Base-by-base conservation (phyloP, 2,113 vertebrate genomes). In the Cygnus buccinator region DNA sequence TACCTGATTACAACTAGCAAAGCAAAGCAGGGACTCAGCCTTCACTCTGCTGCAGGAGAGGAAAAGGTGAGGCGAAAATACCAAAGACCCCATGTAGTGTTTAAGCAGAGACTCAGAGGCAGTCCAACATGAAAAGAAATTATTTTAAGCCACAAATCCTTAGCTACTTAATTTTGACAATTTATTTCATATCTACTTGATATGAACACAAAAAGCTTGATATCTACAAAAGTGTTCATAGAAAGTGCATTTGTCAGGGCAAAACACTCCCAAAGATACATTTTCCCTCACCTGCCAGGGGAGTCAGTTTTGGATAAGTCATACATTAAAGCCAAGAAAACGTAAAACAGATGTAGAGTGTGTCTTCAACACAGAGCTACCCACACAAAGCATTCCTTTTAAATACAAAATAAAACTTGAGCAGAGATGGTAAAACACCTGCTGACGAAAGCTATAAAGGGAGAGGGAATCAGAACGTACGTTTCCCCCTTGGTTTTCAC, bases 171-270 rank as follows among this genome's bases (percentile, higher is more conserved):
- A 78, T 87, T 89, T 90, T 93, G 84, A 93, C 91, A 94, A 88
- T 78, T 91, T 88, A 76, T 86, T 96, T 94, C 44, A 41, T 82
- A 93, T 52, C 75, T 75, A 31, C 74, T 96, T 94, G 92, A 65
- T 41, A 41, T 29, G 26, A 89, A 72, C 57, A 96, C 44, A 75
- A 76, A 92, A 94, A 74, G 7, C 41, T 84, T 72, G 79, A 20
- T 93, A 90, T 37, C 0, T 1, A 63, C 22, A 70, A 82, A 52
- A 80, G 73, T 1, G 10, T 78, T 93, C 84, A 86, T 54, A 71
- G 68, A 76, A 82, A 63, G 22, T 41, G 29, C 31, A 59, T 10
- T 20, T 87, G 62, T 46, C 41, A 63, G 52, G 13, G 35, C 28
- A 66, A 90, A 95, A 83, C 6, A 11, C 43, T 96, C 83, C 68